Base-by-base conservation (phyloP, 2,797 vertebrate species). In the Lateolabrax maculatus region DNA sequence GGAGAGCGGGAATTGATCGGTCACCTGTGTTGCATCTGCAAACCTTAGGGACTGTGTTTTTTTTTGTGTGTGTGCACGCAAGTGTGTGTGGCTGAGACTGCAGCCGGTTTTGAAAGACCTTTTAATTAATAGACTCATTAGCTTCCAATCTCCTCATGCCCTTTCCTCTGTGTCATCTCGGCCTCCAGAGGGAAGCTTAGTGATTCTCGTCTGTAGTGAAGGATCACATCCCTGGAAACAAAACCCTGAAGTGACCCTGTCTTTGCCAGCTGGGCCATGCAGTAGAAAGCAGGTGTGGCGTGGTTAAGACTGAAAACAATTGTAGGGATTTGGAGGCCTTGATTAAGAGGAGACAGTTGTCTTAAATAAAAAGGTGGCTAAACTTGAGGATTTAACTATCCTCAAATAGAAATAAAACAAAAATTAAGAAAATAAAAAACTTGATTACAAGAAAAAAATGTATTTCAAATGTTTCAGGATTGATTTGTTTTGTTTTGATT, bases 61-160 rank as follows among this genome's bases (percentile, higher is more conserved):
- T 74, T 36, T 78, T 43, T 72, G 43, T 78, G 52, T 75, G 31
- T 49, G 52, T 75, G 66, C 27, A 43, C 44, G 21, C 46, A 31
- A 49, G 55, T 79, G 77, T 75, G 64, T 68, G 41, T 83, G 72
- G 34, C 34, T 63, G 70, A 81, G 87, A 66, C 65, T 90, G 84
- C n/a, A 84, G 73, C 34, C 68, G 82, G 74, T 85, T 94, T 93
- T 92, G 93, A 91, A 88, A 92, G 92, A 89, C 75, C 85, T 73
- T 89, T 87, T 97, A 96, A 96, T 96, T 97, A 96, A 96, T 94
- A 93, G 87, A 95, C 88, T 95, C 89, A 95, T 95, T 96, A 95
- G 93, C 92, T 96, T 96, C 94, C 92, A 95, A 71, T 95, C 83
- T 93, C 88, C 86, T 65, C 48, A 86, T 92, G 87, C 92, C 87